phyloP scores from a whole-genome alignment of 2,888 invertebrate species.

The Nyleta sp. region DNA sequence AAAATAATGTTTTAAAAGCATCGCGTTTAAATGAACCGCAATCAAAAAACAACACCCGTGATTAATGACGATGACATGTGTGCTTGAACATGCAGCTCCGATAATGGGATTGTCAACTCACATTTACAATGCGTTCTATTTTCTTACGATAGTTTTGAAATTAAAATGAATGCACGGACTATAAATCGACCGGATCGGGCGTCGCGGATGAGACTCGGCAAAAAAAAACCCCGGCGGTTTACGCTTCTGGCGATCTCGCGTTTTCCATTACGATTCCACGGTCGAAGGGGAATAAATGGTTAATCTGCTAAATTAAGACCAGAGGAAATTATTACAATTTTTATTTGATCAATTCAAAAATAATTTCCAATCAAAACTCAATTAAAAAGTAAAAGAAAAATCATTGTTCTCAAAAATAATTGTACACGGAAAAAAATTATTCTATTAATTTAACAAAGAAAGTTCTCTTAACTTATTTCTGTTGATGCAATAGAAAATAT shows the following conservation, averaged over 20 bases:
- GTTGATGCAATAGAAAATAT: no score
- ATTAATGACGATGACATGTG: constrained; percentile 51
- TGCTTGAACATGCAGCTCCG: constrained; percentile 27
- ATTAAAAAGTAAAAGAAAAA: no score
- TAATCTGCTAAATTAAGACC: constrained; percentile 18
- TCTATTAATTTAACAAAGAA: no score
- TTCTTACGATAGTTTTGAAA: constrained; percentile 55
- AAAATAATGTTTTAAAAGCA: no score
- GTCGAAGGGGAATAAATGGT: constrained; percentile 11
- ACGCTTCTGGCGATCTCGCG: constrained; percentile 36
- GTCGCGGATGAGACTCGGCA: constrained; percentile 18
- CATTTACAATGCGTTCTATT: constrained; percentile 56
- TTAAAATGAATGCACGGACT: constrained; percentile 45
- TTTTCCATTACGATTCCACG: constrained; percentile 30
- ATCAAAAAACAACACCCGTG: no score
- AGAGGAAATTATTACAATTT: constrained; percentile 41
- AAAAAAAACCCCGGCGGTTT: constrained; percentile 37
- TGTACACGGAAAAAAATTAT: no score
- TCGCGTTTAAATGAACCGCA: no score
- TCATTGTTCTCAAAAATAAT: no score
- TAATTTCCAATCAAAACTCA: no score
- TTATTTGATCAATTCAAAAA: no score
- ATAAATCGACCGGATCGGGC: constrained; percentile 43
- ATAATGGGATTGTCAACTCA: constrained; percentile 52
- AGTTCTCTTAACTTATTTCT: no score